These are phyloP conservation scores for Geodia barretti DNA, from an alignment of 37 sponge, comb jelly and placozoan species.

Conservation along the genomic window DNA sequence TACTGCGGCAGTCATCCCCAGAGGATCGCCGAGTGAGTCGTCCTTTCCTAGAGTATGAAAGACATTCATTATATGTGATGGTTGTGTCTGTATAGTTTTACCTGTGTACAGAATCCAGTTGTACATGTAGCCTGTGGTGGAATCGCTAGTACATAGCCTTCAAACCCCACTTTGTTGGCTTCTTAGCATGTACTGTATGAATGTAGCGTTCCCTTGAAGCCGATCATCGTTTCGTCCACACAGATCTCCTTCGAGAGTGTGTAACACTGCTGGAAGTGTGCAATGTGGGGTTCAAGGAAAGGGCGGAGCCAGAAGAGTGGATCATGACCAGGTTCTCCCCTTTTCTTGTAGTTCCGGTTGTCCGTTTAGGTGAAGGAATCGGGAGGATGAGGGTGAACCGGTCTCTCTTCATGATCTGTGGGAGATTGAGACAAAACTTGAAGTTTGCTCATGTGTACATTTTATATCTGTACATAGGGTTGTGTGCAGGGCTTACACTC, in stretches of 20 bases:
- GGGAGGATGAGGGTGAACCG: too few species aligned
- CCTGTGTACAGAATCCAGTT: conserved; percentile 27
- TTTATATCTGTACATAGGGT: too few species aligned
- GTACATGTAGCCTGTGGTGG: conserved; percentile 8
- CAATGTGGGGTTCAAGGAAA: not conserved
- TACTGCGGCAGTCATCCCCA: conserved; percentile 6
- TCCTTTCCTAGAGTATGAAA: conserved; percentile 23
- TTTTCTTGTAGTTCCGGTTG: too few species aligned
- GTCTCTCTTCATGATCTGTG: too few species aligned
- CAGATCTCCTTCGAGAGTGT: not conserved
- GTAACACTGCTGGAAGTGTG: not conserved
- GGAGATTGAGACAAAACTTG: too few species aligned
- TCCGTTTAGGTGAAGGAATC: too few species aligned
- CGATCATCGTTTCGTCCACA: conserved; percentile 34
- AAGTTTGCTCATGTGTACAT: too few species aligned
- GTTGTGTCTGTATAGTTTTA: too few species aligned
- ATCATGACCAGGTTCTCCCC: too few species aligned
- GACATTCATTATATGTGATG: too few species aligned
- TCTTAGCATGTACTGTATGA: conserved; percentile 31
- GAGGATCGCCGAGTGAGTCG: not conserved
- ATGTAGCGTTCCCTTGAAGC: conserved; percentile 30
- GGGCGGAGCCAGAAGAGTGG: conserved; percentile 9
- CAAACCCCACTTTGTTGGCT: conserved; percentile 26
- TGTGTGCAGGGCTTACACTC: too few species aligned
- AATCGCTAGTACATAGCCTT: conserved; percentile 41